Evolutionary conservation across 2,797 vertebrate species (phyloP).

Genomic region (Parotocinclus haroldoi): DNA sequence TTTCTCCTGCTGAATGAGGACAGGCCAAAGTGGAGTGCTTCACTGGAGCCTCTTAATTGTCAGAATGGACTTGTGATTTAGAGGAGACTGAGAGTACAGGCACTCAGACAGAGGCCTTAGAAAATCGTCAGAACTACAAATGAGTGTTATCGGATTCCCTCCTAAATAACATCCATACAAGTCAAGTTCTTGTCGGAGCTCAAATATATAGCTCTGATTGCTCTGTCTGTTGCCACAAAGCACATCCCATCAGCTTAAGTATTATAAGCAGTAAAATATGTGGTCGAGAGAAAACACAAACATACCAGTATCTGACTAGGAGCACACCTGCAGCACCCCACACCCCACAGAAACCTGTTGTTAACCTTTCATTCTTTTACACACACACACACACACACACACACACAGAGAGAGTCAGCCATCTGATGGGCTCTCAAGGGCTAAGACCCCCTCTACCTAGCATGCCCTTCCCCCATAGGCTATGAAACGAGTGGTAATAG

Average conservation of each 20-base stretch:
- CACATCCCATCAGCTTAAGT: conserved; percentile 17
- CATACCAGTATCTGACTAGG: conserved; percentile 46
- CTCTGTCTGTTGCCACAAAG: conserved; percentile 14
- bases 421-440: conserved; percentile 44
- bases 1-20: conserved; percentile 54
- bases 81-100: conserved; percentile 40
- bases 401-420: conserved; percentile 18
- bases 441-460: conserved; percentile 39
- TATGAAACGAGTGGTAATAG: not conserved
- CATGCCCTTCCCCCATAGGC: conserved; percentile 39
- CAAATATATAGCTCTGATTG: conserved; percentile 28
- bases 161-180: conserved; percentile 25
- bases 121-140: conserved; percentile 32
- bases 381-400: conserved; percentile 11
- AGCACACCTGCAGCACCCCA: conserved; percentile 55
- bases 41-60: conserved; percentile 69
- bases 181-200: conserved; percentile 18
- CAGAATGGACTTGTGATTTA: conserved; percentile 51
- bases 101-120: conserved; percentile 32
- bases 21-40: conserved; percentile 50
- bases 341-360: conserved; percentile 41
- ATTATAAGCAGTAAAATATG: conserved; percentile 29
- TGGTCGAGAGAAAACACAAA: conserved; percentile 34
- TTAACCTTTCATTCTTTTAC: conserved; percentile 36
- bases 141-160: conserved; percentile 38